Percentiles rank a stretch among this genome's conserved stretches.
These are phyloP conservation scores for Eptesicus fuscus DNA, from an alignment of 2,113 vertebrate genomes.

Conservation along the genomic window DNA sequence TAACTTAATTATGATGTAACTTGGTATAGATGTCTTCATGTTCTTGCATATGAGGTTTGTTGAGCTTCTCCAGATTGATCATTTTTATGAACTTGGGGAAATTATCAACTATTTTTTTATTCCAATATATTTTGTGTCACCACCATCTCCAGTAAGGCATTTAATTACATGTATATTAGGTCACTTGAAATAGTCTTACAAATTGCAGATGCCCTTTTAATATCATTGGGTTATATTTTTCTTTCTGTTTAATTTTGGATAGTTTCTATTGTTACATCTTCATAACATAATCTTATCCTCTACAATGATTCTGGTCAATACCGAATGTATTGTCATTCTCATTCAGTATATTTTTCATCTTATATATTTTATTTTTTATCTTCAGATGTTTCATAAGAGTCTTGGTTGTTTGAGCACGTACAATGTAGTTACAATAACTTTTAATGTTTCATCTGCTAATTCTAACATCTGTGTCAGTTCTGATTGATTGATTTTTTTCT, in stretches of 20 bases:
- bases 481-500: neutral
- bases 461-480: neutral
- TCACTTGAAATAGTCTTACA: neutral
- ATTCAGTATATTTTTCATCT: constrained; percentile 7
- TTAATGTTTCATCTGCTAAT: neutral
- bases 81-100: neutral
- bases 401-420: neutral
- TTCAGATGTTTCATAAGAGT: neutral
- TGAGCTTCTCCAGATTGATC: neutral
- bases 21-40: neutral
- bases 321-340: neutral
- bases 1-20: neutral
- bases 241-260: neutral
- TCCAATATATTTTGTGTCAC: neutral
- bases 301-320: neutral
- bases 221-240: neutral
- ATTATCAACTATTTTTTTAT: neutral
- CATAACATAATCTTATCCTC: neutral
- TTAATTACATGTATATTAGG: neutral
- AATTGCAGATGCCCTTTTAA: neutral
- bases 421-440: neutral
- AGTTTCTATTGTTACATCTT: neutral
- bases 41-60: neutral
- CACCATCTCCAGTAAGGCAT: neutral
- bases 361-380: neutral